Base-by-base conservation (phyloP, 2,113 vertebrate genomes). In the Alligator mississippiensis region DNA sequence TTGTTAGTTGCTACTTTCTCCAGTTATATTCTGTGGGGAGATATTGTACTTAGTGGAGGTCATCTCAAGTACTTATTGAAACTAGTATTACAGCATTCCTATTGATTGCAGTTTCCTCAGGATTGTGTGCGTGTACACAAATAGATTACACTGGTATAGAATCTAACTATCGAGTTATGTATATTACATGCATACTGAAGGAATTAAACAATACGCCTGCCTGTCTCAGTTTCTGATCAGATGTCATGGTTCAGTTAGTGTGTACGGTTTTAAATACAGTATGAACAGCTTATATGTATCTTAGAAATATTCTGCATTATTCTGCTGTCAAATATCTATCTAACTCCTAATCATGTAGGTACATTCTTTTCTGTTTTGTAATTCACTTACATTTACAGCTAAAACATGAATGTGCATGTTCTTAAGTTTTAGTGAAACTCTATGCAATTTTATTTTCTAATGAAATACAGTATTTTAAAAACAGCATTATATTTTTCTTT, bases 401-500 rank as follows among this genome's bases (percentile, higher is more conserved):
- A 94, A 57, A 24, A 60, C 13, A 72, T 0, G 1, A 11, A n/a
- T 24, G 16, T 77, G 5, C 30, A 88, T 64, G n/a, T 87, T 90
- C 87, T 85, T n/a, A 70, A 85, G 84, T 64, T 85, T 61, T 66
- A 54, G 70, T 90, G 85, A 89, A 82, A 89, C 0, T 0, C 6
- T 18, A 4, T 24, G 8, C 47, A n/a, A 80, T 17, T 2, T 25
- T 25, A 16, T 38, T 12, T 92, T 95, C 80, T n/a, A 8, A 83
- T n/a, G 21, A 86, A 90, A 79, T 63, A 62, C 2, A 62, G 1
- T 62, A 66, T 78, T 89, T 93, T 68, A 84, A 57, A 21, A 77
- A 28, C 27, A 70, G 5, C 85, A 68, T 30, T 80, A 58, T 13
- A 34, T 61, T 96, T 88, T 95, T n/a, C 76, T 89, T 78, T 76